Evolutionary conservation across 2,113 vertebrate genomes (phyloP).

Genomic region (Choloepus hoffmanni): DNA sequence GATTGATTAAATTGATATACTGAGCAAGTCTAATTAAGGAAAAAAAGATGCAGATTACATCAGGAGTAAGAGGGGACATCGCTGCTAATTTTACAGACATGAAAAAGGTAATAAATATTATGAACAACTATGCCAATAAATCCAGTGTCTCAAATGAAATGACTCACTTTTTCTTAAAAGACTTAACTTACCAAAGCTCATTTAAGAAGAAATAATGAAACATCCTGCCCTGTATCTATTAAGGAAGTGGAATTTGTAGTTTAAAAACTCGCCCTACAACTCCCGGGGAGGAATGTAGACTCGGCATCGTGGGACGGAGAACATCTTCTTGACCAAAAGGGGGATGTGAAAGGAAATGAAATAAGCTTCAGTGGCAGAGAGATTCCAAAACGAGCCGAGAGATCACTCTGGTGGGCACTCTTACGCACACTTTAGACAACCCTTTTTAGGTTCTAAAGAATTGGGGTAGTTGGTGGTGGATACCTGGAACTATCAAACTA

Average conservation of each 20-base stretch:
- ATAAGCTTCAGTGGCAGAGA: no score
- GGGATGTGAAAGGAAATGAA: no score
- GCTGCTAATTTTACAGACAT: background rate
- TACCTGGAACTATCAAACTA: no score
- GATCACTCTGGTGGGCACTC: no score
- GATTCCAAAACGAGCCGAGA: no score
- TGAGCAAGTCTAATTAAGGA: background rate
- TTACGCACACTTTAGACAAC: no score
- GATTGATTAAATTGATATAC: background rate
- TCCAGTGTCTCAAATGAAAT: constrained; percentile 17
- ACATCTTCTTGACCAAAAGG: no score
- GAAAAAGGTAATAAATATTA: background rate
- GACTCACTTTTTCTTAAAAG: background rate
- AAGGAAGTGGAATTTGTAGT: constrained; percentile 50
- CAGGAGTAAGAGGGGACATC: background rate
- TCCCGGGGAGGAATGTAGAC: no score
- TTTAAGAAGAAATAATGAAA: constrained; percentile 28
- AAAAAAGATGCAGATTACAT: background rate
- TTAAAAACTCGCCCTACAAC: background rate
- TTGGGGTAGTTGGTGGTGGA: no score
- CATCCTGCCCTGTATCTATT: background rate
- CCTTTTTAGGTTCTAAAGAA: no score
- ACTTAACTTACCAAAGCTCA: background rate
- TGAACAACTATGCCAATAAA: background rate
- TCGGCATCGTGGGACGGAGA: no score